Percentiles rank a stretch among this genome's conserved stretches.
Evolutionary conservation across 1,140 invertebrate species (phyloP).

Genomic region (Schlechtendalia chinensis): DNA sequence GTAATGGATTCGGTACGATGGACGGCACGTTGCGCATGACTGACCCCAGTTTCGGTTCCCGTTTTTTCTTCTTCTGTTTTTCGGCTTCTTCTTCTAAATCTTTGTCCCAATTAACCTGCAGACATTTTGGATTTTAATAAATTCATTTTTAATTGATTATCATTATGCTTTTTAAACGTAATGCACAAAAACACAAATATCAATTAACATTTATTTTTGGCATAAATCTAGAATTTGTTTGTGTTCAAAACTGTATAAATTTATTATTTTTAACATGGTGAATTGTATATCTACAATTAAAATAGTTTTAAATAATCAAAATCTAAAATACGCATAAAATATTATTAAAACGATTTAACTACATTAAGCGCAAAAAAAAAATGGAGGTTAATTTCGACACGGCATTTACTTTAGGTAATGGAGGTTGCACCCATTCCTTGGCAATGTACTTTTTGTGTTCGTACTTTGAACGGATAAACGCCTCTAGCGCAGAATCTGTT

Average conservation of each 20-base stretch:
- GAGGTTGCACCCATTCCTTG: conserved; percentile 88
- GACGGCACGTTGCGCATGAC: conserved; percentile 44
- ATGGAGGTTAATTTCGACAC: no score
- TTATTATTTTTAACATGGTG: no score
- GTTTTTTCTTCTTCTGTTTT: conserved; percentile 74
- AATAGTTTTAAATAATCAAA: no score
- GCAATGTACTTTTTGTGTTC: conserved; percentile 98
- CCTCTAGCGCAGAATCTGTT: conserved; percentile 88
- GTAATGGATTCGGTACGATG: conserved; percentile 58
- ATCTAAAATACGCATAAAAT: no score
- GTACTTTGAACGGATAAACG: conserved; percentile 96
- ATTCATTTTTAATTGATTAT: no score
- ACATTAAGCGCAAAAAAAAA: no score
- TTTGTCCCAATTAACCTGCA: conserved; percentile 69
- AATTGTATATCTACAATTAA: no score
- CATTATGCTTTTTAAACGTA: no score
- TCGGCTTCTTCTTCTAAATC: conserved; percentile 85
- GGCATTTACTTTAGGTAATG: conserved; percentile 71
- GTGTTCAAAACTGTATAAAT: background rate
- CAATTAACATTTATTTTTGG: background rate
- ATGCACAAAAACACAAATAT: background rate
- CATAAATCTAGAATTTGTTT: background rate
- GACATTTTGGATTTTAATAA: background rate
- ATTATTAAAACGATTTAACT: no score
- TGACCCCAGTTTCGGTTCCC: conserved; percentile 50